Evolutionary conservation across 2,797 vertebrate species (phyloP).

Genomic region (Amniataba percoides): DNA sequence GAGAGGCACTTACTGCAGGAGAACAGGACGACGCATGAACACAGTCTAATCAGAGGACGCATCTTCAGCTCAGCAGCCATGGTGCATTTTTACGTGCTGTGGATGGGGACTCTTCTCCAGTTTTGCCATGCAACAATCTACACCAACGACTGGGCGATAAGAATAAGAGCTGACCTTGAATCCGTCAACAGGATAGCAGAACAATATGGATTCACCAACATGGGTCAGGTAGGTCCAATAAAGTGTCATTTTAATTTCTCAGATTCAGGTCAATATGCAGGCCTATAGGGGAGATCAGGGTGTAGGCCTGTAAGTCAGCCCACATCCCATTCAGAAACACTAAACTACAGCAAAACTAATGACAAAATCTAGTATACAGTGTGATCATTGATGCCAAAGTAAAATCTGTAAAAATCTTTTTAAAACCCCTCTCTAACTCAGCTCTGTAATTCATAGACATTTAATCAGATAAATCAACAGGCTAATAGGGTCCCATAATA

Average conservation of each 20-base stretch:
- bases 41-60: slow-evolving; percentile 21
- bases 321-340: neutral
- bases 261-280: neutral
- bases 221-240: slow-evolving; percentile 91
- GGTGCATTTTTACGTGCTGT: slow-evolving; percentile 79
- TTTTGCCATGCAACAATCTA: slow-evolving; percentile 87
- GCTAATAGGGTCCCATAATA: neutral
- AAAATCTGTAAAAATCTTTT: neutral
- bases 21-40: slow-evolving; percentile 18
- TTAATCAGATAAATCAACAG: neutral
- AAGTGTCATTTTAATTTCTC: neutral
- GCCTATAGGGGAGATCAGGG: neutral
- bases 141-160: slow-evolving; percentile 95
- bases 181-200: slow-evolving; percentile 90
- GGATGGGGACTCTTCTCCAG: slow-evolving; percentile 86
- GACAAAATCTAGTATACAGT: neutral
- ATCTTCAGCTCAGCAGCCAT: slow-evolving; percentile 44
- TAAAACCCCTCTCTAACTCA: neutral
- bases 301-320: neutral
- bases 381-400: neutral
- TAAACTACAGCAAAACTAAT: neutral
- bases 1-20: slow-evolving; percentile 18
- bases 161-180: slow-evolving; percentile 86
- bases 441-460: neutral
- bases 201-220: slow-evolving; percentile 93